These are phyloP conservation scores for Meloidogyne hapla DNA, from an alignment of 1,140 invertebrate species.

Conservation along the genomic window DNA sequence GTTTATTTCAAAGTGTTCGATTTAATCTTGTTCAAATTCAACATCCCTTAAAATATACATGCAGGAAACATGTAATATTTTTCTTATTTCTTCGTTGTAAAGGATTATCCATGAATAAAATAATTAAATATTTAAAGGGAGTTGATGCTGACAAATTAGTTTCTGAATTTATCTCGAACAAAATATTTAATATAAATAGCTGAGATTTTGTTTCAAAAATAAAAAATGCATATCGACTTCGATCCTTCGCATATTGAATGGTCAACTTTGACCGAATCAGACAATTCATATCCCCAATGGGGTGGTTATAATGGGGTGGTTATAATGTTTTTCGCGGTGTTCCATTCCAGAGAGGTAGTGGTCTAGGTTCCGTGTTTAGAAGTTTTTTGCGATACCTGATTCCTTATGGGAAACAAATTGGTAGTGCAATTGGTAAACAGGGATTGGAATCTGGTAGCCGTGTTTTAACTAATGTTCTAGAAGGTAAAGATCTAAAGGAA, in stretches of 20 bases:
- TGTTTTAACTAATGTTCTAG: no score
- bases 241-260: conserved; percentile 22
- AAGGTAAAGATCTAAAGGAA: no score
- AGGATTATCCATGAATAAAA: no score
- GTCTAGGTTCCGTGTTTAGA: conserved; percentile 26
- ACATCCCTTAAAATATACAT: conserved; percentile 1
- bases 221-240: conserved; percentile 28
- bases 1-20: not conserved
- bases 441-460: conserved; percentile 9
- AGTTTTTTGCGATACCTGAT: conserved; percentile 28
- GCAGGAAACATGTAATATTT: conserved; percentile 17
- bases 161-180: not conserved
- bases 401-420: conserved; percentile 28
- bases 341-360: conserved; percentile 29
- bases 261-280: conserved; percentile 10
- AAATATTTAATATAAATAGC: conserved; percentile 3
- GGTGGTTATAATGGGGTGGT: not conserved
- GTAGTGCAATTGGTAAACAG: not conserved
- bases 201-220: not conserved
- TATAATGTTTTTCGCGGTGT: conserved; percentile 10
- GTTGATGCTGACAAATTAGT: conserved; percentile 5
- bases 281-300: no score
- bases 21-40: not conserved
- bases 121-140: not conserved
- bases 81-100: conserved; percentile 16